Conservation (phyloP, 2,888 invertebrate species). For the Stomorhina lunata region DNA sequence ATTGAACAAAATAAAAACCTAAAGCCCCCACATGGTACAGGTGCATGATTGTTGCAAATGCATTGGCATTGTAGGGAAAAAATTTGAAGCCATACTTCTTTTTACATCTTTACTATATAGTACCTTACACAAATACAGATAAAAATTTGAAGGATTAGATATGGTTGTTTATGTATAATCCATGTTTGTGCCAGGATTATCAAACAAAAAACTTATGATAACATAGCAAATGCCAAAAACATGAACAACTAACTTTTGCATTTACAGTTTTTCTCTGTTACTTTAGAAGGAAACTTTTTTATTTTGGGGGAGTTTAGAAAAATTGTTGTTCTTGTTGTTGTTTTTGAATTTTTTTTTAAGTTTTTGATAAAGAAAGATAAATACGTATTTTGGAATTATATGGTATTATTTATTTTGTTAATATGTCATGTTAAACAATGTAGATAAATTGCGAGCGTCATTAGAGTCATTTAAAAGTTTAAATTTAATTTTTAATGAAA, state of each 20-base stretch:
- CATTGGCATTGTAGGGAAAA: neutral
- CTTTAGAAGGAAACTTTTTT: constrained; percentile 15
- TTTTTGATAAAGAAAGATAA: constrained; percentile 6
- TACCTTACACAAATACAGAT: neutral
- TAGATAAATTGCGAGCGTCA: constrained; percentile 4
- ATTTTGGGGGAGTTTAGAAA: constrained; percentile 10
- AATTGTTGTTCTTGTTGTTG: constrained; percentile 19
- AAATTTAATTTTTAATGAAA: too few relatives aligned
- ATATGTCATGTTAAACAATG: constrained; percentile 34
- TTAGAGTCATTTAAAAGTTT: neutral
- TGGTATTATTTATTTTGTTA: constrained; percentile 33
- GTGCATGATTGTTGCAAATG: constrained; percentile 31
- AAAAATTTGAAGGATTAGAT: neutral
- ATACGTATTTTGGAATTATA: neutral
- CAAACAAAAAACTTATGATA: constrained; percentile 43
- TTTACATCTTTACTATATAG: neutral
- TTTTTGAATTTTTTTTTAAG: constrained; percentile 31
- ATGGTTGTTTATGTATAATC: neutral
- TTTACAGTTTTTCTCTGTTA: neutral
- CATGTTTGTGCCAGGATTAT: constrained; percentile 49
- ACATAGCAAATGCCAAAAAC: constrained; percentile 55
- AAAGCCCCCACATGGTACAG: constrained; percentile 17
- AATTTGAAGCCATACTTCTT: neutral
- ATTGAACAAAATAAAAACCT: constrained; percentile 7
- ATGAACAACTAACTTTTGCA: constrained; percentile 37